phyloP scores from a whole-genome alignment of 2,797 vertebrate genomes.

The Chelmon rostratus region DNA sequence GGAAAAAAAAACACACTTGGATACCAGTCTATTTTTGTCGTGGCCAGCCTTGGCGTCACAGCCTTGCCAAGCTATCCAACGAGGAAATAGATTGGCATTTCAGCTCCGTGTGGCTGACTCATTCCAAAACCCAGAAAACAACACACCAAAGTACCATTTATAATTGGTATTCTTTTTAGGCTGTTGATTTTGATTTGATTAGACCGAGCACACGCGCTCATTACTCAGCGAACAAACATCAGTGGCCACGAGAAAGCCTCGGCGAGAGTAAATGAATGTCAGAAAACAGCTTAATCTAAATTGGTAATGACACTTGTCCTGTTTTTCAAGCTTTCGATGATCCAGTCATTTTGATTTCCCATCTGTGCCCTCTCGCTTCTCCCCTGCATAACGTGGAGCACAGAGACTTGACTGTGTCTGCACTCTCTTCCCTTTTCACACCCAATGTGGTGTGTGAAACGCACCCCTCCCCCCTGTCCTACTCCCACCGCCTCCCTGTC shows the following conservation, averaged over 20 bases:
- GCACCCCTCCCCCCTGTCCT: constrained; percentile 64
- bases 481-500: constrained; percentile 68
- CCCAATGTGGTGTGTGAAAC: constrained; percentile 87
- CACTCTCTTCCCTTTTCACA: constrained; percentile 81
- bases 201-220: constrained; percentile 24
- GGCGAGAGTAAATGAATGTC: constrained; percentile 53
- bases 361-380: constrained; percentile 85
- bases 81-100: constrained; percentile 74
- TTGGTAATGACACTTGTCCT: constrained; percentile 79
- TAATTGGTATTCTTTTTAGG: constrained; percentile 38
- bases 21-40: constrained; percentile 74
- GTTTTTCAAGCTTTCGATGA: constrained; percentile 74
- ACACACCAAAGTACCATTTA: constrained; percentile 51
- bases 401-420: constrained; percentile 73
- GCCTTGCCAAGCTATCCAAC: constrained; percentile 59
- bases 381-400: constrained; percentile 72
- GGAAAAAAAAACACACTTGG: constrained; percentile 60
- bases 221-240: constrained; percentile 40
- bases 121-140: constrained; percentile 58
- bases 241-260: constrained; percentile 22
- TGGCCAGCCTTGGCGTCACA: constrained; percentile 62
- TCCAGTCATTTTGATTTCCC: constrained; percentile 82
- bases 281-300: constrained; percentile 75
- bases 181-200: constrained; percentile 60
- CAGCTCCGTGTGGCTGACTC: constrained; percentile 67